These are phyloP conservation scores for Enteromius mattozi DNA, from an alignment of 2,797 vertebrate genomes.

Conservation along the genomic window DNA sequence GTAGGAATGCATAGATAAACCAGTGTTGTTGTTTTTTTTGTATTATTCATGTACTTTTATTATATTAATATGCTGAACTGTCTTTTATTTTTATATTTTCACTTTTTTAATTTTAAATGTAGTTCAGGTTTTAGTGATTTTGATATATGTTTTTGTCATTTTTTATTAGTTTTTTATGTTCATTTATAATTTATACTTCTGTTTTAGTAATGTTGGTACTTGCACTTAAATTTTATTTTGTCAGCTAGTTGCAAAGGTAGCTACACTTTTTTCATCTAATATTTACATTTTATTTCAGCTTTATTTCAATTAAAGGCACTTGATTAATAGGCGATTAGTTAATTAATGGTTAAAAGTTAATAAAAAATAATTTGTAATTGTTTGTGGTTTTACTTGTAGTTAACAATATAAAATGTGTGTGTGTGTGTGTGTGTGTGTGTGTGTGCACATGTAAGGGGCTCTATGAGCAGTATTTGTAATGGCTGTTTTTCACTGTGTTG, in stretches of 20 bases:
- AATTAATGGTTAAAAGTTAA: neutral
- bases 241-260: neutral
- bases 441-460: neutral
- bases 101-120: neutral
- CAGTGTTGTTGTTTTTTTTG: neutral
- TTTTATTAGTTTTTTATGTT: neutral
- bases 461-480: neutral
- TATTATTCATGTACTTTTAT: neutral
- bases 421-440: neutral
- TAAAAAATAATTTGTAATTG: neutral
- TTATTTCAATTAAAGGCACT: neutral
- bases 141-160: neutral
- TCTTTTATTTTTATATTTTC: neutral
- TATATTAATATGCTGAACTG: neutral
- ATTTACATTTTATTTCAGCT: neutral
- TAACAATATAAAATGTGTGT: neutral
- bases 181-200: neutral
- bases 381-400: neutral
- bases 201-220: neutral
- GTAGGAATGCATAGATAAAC: neutral
- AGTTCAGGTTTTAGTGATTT: neutral
- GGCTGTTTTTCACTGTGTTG: constrained; percentile 50
- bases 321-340: neutral
- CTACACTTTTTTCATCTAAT: neutral
- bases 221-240: neutral